These are phyloP conservation scores for Lasioglossum albipes DNA, from an alignment of 1,140 invertebrate genomes.

Conservation along the genomic window DNA sequence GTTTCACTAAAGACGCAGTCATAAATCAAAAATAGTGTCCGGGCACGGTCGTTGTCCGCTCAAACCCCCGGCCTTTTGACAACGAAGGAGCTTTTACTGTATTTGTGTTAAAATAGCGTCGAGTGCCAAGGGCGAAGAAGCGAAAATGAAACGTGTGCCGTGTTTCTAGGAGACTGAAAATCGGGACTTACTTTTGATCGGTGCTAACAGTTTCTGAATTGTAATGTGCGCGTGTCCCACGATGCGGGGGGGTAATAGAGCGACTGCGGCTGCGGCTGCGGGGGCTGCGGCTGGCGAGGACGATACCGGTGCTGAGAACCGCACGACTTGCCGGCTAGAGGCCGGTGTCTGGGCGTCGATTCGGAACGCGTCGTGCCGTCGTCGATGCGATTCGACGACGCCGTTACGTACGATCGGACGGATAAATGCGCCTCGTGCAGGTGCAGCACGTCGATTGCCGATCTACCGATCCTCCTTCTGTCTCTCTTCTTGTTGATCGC, in stretches of 20 bases:
- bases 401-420: constrained; percentile 77
- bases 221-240: constrained; percentile 75
- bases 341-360: constrained; percentile 58
- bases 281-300: constrained; percentile 57
- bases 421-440: constrained; percentile 75
- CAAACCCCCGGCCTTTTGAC: too few species aligned
- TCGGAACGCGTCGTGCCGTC: constrained; percentile 61
- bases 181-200: constrained; percentile 70
- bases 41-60: too few species aligned
- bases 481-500: constrained; percentile 57
- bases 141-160: too few species aligned
- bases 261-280: constrained; percentile 60
- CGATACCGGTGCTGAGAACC: constrained; percentile 55
- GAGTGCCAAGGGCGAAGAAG: too few species aligned
- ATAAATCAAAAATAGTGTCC: too few species aligned
- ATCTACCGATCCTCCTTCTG: constrained; percentile 53
- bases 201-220: constrained; percentile 79
- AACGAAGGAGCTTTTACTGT: too few species aligned
- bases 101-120: too few species aligned
- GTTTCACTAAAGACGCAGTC: too few species aligned
- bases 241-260: constrained; percentile 60
- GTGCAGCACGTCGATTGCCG: constrained; percentile 69
- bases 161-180: neutral
- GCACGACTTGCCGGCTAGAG: constrained; percentile 58
- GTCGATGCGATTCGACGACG: constrained; percentile 58